Percentiles rank a stretch among this genome's conserved stretches.
These are phyloP conservation scores for Tinamus major DNA, from an alignment of 2,797 vertebrate species.

Conservation along the genomic window DNA sequence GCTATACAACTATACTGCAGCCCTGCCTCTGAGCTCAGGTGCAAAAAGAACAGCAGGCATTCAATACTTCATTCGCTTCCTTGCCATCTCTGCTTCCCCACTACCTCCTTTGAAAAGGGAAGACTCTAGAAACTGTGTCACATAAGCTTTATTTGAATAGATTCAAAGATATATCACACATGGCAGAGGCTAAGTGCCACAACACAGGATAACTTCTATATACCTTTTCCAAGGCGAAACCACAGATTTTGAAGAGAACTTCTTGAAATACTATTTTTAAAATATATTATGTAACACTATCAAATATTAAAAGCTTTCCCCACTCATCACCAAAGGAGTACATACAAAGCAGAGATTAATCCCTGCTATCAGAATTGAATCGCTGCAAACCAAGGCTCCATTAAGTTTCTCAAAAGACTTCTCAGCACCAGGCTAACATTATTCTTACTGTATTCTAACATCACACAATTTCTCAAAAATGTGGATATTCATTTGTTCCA, in stretches of 20 bases:
- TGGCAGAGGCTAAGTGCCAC: background rate
- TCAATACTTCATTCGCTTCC: background rate
- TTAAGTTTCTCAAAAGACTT: background rate
- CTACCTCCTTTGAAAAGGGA: background rate
- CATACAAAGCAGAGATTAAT: background rate
- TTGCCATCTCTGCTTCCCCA: background rate
- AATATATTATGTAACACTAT: background rate
- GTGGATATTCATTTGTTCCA: background rate
- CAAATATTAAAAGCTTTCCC: background rate
- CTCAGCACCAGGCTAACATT: background rate
- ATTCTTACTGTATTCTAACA: background rate
- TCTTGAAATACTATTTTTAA: background rate
- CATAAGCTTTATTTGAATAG: background rate
- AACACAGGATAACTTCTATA: background rate
- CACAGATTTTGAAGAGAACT: background rate
- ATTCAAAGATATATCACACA: background rate
- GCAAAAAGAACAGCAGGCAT: background rate
- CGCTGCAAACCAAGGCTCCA: background rate
- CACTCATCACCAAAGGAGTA: background rate
- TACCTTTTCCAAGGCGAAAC: background rate
- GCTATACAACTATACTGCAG: background rate
- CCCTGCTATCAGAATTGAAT: background rate
- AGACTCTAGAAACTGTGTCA: background rate
- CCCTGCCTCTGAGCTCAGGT: background rate
- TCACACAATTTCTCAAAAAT: background rate